Percentiles rank a stretch among this genome's conserved stretches.
phyloP scores from a whole-genome alignment of 2,113 vertebrate species.

The Calyptomena viridis region DNA sequence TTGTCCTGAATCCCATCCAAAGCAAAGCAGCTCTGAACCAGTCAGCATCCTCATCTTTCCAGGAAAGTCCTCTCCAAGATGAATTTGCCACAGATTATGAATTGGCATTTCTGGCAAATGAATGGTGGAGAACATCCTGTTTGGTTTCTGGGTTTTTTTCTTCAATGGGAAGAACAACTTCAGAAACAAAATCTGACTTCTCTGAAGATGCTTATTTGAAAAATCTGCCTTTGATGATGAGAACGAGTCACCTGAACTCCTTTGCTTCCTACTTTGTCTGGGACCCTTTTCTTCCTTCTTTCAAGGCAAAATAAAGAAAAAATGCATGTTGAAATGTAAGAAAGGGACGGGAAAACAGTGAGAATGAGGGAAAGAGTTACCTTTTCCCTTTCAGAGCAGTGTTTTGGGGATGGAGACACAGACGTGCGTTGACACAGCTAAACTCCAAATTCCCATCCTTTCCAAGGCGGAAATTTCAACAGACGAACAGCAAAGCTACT shows the following conservation, averaged over 20 bases:
- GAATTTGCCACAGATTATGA: background rate
- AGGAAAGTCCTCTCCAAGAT: background rate
- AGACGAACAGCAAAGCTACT: background rate
- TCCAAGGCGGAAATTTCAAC: background rate
- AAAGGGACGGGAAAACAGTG: background rate
- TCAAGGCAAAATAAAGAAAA: background rate
- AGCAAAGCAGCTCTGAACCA: background rate
- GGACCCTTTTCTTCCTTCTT: background rate
- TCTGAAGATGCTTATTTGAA: background rate
- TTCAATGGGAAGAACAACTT: background rate
- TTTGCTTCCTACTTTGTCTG: background rate
- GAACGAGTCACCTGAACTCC: background rate
- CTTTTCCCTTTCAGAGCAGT: background rate
- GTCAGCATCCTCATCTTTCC: background rate
- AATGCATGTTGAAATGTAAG: background rate
- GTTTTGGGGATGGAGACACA: background rate
- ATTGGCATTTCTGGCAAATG: background rate
- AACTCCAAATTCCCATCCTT: background rate
- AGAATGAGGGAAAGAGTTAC: background rate
- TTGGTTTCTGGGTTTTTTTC: background rate
- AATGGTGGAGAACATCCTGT: rapidly evolving
- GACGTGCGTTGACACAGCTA: rapidly evolving
- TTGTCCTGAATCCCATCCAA: background rate
- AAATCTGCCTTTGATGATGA: background rate
- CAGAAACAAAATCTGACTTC: background rate